Conservation (phyloP, 2,888 invertebrate genomes). For the Hirtodrosophila trivittata region DNA sequence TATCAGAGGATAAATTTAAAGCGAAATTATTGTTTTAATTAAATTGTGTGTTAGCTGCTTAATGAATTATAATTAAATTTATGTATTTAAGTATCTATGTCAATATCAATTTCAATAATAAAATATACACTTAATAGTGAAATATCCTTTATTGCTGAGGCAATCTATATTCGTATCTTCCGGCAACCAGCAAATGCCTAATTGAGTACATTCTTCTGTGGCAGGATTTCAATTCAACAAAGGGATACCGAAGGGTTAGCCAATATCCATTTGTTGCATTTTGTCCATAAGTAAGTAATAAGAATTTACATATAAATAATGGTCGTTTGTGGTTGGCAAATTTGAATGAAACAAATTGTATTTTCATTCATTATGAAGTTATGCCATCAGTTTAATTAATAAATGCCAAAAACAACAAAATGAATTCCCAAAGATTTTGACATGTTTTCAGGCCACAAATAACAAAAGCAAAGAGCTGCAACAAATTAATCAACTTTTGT, state of each 20-base stretch:
- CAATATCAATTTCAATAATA: slow-evolving; percentile 1
- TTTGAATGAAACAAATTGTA: slow-evolving; percentile 31
- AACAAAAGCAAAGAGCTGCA: slow-evolving; percentile 48
- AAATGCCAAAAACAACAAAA: slow-evolving; percentile 52
- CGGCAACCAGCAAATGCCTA: neutral
- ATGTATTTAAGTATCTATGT: neutral
- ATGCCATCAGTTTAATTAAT: slow-evolving; percentile 65
- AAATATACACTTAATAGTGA: too few species aligned
- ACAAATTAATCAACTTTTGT: slow-evolving; percentile 71
- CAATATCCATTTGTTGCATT: slow-evolving; percentile 29
- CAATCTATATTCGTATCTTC: slow-evolving; percentile 7
- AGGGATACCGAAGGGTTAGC: slow-evolving; percentile 22
- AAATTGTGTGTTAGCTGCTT: too few species aligned
- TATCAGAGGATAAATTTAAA: too few species aligned
- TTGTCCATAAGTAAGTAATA: slow-evolving; percentile 9
- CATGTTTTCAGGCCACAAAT: slow-evolving; percentile 36
- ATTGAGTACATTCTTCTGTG: slow-evolving; percentile 1
- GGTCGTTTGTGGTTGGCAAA: slow-evolving; percentile 29
- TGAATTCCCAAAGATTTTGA: slow-evolving; percentile 58
- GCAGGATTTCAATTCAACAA: slow-evolving; percentile 30
- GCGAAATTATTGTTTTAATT: too few species aligned
- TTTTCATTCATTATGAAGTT: slow-evolving; percentile 34
- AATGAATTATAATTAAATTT: too few species aligned
- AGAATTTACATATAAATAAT: slow-evolving; percentile 48
- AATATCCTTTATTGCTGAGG: too few species aligned